Conservation (phyloP, 2,888 invertebrate species). For the Drosophila recens region DNA sequence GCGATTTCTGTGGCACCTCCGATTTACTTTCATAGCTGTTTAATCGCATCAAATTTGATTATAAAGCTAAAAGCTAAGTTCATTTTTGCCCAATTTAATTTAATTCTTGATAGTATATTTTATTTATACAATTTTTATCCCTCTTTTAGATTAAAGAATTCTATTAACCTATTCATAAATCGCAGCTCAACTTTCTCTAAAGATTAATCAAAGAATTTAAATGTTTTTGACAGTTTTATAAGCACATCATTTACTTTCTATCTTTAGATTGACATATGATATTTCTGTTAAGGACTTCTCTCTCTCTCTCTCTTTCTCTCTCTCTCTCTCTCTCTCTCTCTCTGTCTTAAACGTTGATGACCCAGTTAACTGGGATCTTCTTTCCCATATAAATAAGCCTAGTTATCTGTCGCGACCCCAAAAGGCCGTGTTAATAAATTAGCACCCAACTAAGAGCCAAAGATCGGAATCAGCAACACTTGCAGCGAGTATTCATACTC, state of each 20-base stretch:
- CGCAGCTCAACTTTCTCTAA: not conserved
- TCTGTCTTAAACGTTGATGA: not conserved
- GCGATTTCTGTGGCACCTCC: no score
- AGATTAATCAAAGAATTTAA: not conserved
- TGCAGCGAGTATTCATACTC: conserved; percentile 16
- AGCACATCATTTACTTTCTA: not conserved
- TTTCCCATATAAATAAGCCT: conserved; percentile 28
- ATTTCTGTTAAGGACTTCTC: conserved; percentile 20
- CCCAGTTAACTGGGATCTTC: not conserved
- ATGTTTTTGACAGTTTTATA: conserved; percentile 11
- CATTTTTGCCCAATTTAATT: not conserved
- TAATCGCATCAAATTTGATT: not conserved
- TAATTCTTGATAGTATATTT: not conserved
- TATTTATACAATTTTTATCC: not conserved
- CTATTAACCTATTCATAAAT: not conserved
- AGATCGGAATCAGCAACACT: conserved; percentile 51
- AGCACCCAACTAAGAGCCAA: conserved; percentile 38
- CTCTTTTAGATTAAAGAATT: not conserved
- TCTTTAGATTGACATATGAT: not conserved
- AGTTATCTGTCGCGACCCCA: conserved; percentile 26
- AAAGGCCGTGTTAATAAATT: conserved; percentile 57
- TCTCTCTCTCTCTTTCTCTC: conserved; percentile 15
- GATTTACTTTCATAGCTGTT: no score
- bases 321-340: conserved; percentile 11
- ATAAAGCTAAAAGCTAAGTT: no score